Evolutionary conservation across 2,113 vertebrate species (phyloP).

Genomic region (Craseonycteris thonglongyai): DNA sequence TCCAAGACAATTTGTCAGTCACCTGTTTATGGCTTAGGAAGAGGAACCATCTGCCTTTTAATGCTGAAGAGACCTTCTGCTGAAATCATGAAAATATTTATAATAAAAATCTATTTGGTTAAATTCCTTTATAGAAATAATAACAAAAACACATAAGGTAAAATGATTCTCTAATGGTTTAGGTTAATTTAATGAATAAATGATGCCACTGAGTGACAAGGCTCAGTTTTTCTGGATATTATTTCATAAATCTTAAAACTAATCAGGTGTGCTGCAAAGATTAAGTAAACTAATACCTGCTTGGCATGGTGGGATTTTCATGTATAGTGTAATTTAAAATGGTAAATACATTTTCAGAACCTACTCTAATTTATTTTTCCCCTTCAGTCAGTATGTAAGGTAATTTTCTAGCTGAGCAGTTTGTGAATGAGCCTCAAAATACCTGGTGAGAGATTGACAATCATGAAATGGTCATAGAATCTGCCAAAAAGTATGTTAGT

Average conservation of each 20-base stretch:
- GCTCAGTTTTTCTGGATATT: neutral
- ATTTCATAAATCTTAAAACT: constrained; percentile 27
- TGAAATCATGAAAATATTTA: constrained; percentile 39
- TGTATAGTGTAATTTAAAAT: constrained; percentile 50
- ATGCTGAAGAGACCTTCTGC: constrained; percentile 43
- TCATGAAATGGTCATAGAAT: constrained; percentile 13
- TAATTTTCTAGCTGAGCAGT: constrained; percentile 40
- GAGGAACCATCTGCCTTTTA: constrained; percentile 51
- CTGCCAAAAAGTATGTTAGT: constrained; percentile 41
- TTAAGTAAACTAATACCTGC: constrained; percentile 18
- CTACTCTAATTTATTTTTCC: neutral
- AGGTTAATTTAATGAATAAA: constrained; percentile 2
- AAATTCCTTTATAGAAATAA: constrained; percentile 10
- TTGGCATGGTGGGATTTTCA: constrained; percentile 46
- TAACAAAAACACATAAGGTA: neutral
- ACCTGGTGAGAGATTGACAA: constrained; percentile 18
- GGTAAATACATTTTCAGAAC: neutral
- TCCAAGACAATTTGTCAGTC: constrained; percentile 61
- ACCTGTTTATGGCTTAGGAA: constrained; percentile 57
- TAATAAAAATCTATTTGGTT: neutral
- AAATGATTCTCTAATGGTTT: neutral
- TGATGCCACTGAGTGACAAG: neutral
- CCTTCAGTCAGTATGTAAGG: neutral
- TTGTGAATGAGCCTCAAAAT: constrained; percentile 46
- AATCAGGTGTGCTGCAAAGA: constrained; percentile 29